Percentiles rank a stretch among this genome's conserved stretches.
Evolutionary conservation across 2,113 vertebrate species (phyloP).

Genomic region (Albula goreensis): DNA sequence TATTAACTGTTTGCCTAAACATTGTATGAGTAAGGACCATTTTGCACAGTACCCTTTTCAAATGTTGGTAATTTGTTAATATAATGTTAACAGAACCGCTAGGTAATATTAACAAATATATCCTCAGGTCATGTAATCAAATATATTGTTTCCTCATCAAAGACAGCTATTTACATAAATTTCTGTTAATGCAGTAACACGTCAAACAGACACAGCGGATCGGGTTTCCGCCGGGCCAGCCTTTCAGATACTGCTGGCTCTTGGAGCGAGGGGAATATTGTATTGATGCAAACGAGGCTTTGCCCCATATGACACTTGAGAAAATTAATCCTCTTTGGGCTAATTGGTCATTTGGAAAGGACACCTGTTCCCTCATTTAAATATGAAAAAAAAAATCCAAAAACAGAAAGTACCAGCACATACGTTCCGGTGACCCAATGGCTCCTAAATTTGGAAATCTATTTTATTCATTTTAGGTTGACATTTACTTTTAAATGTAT

Average conservation of each 20-base stretch:
- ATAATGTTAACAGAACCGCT: neutral
- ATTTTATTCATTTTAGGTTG: neutral
- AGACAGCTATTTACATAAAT: neutral
- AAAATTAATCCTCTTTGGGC: slow-evolving; percentile 11
- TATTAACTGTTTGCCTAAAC: neutral
- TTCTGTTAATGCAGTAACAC: neutral
- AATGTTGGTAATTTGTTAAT: neutral
- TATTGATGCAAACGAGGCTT: slow-evolving; percentile 10
- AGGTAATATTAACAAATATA: neutral
- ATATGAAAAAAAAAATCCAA: neutral
- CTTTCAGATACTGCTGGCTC: neutral
- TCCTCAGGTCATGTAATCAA: neutral
- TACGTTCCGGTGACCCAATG: neutral
- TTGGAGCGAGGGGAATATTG: neutral
- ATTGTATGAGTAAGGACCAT: neutral
- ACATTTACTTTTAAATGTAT: too few relatives aligned
- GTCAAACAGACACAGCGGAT: neutral
- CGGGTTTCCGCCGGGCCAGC: neutral
- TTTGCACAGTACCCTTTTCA: neutral
- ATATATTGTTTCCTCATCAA: neutral
- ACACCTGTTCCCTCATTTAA: neutral
- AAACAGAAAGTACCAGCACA: neutral
- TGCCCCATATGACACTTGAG: neutral
- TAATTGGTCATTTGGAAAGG: slow-evolving; percentile 6
- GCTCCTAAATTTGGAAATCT: neutral